phyloP scores from a whole-genome alignment of 2,797 vertebrate species.

The Anabas testudineus region DNA sequence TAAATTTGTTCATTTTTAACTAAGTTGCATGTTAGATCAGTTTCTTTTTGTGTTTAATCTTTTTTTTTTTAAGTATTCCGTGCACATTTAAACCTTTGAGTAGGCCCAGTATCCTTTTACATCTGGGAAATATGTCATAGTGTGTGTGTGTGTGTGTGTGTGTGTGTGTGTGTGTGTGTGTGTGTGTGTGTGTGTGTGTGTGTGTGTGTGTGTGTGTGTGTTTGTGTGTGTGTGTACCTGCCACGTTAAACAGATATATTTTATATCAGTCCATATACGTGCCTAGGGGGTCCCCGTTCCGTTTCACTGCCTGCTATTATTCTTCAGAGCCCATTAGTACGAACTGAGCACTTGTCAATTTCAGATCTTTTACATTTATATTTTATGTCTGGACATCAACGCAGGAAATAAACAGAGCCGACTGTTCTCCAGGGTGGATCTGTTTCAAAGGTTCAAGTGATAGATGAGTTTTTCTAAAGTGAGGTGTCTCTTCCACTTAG shows the following conservation, averaged over 20 bases:
- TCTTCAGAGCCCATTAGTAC: constrained; percentile 24
- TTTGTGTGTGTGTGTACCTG: background rate
- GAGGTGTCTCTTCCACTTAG: background rate
- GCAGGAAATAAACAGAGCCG: constrained; percentile 21
- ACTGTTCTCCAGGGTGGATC: constrained; percentile 7
- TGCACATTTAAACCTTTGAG: background rate
- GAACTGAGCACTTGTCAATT: constrained; percentile 10
- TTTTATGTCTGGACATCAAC: constrained; percentile 43
- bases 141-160: too few species aligned
- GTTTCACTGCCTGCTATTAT: constrained; percentile 30
- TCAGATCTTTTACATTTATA: constrained; percentile 8
- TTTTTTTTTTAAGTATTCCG: too few species aligned
- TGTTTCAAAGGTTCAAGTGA: constrained; percentile 34
- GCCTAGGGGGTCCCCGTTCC: background rate
- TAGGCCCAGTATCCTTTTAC: too few species aligned
- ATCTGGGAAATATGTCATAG: too few species aligned
- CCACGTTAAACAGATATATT: background rate
- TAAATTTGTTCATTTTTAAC: background rate
- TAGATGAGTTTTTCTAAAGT: background rate
- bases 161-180: too few species aligned
- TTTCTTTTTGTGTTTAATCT: background rate
- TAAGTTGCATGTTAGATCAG: too few species aligned
- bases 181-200: too few species aligned
- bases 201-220: too few species aligned
- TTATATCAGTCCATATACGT: constrained; percentile 3